Evolutionary conservation across 2,888 invertebrate genomes (phyloP).

Genomic region (Enchytraeus crypticus): DNA sequence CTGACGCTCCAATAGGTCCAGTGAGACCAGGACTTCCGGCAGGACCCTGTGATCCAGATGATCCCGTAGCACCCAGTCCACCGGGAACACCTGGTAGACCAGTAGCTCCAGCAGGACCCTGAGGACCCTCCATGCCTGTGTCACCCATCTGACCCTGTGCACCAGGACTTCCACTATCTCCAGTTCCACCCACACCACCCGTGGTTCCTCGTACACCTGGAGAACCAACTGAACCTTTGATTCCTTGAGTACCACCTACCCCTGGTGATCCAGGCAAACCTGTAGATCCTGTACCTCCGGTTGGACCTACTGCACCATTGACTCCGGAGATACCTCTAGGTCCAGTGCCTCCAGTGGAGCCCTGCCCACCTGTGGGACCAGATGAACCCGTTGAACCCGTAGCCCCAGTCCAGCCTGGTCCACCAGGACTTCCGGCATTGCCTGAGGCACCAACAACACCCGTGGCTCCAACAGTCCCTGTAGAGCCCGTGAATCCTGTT

Average conservation of each 20-base stretch:
- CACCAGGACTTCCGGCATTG: too few species aligned
- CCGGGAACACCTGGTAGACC: constrained; percentile 55
- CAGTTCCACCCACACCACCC: constrained; percentile 4
- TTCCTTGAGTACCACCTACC: not conserved
- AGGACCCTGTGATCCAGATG: constrained; percentile 32
- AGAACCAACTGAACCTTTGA: too few species aligned
- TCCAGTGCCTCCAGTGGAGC: too few species aligned
- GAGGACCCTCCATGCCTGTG: constrained; percentile 1
- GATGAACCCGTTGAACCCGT: too few species aligned
- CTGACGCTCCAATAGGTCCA: constrained; percentile 1
- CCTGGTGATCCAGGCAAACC: constrained; percentile 1
- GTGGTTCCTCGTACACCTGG: constrained; percentile 3
- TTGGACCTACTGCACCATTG: too few species aligned
- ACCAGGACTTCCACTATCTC: constrained; percentile 50
- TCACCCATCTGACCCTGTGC: constrained; percentile 57
- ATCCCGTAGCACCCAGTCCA: constrained; percentile 9
- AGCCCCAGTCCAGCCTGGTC: too few species aligned
- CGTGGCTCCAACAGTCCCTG: constrained; percentile 19
- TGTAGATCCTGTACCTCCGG: not conserved
- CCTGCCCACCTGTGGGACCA: too few species aligned
- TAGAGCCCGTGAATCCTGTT: constrained; percentile 19
- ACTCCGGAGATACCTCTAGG: too few species aligned
- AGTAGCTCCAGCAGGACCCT: constrained; percentile 7
- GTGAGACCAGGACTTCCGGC: constrained; percentile 10
- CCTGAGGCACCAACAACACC: constrained; percentile 8